phyloP scores from a whole-genome alignment of 2,888 invertebrate genomes.

The Epistrophella euchroma region DNA sequence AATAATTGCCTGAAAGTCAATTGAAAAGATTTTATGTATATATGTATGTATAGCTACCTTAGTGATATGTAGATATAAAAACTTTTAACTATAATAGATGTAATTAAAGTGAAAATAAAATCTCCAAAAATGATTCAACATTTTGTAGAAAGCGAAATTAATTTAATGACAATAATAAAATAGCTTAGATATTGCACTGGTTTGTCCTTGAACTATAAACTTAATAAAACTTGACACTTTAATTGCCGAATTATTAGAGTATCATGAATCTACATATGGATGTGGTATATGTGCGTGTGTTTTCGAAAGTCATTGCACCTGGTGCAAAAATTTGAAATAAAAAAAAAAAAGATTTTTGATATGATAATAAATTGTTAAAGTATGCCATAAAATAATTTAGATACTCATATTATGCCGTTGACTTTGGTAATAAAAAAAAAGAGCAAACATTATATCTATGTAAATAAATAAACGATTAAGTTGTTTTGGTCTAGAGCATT shows the following conservation, averaged over 20 bases:
- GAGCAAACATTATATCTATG: neutral
- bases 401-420: neutral
- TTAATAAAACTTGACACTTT: constrained; percentile 13
- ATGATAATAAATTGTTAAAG: constrained; percentile 9
- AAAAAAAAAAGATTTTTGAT: neutral
- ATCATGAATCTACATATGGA: neutral
- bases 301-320: constrained; percentile 16
- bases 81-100: no score
- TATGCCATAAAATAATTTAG: neutral
- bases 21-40: no score
- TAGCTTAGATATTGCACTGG: neutral
- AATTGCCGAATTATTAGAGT: neutral
- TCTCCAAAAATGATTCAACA: no score
- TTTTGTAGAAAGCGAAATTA: neutral
- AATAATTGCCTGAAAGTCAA: no score
- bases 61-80: no score
- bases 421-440: neutral
- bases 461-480: neutral
- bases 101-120: no score
- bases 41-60: no score
- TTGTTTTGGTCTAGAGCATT: constrained; percentile 45
- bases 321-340: neutral
- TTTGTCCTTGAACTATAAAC: constrained; percentile 17
- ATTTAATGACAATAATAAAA: neutral
- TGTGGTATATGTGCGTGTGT: neutral